Evolutionary conservation across 2,888 invertebrate genomes (phyloP), one percentile per base, ranked within the genome.

Genomic region (Alloscopus bannaensis): DNA sequence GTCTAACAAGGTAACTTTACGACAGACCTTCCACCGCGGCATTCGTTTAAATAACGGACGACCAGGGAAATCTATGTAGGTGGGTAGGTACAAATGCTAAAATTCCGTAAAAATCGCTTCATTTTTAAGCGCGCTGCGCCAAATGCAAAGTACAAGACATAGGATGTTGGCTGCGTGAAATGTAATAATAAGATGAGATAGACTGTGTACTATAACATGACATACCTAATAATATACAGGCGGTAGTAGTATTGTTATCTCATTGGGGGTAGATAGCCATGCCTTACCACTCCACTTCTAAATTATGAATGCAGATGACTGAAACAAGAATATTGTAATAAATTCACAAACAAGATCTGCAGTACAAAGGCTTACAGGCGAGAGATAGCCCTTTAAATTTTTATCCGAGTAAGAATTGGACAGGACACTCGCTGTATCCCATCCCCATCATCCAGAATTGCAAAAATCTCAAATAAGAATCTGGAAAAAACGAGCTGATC

Each of bases 51-150:
- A 70, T 36, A 75, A 75, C 66, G 65, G 75, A 75, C 75, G 59
- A 57, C 75, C 57, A 59, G 75, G 75, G 75, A 75, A 75, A 75
- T 75, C 66, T 65, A 73, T 45, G 60, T 13, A 26, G 57, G 45
- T 24, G n/a, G 4, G n/a, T 47, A 6, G 36, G 36, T 6, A 8
- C 36, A 8, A 36, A 13, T 36, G 36, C 13, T 6, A 8, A 8
- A 6, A 6, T 36, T 36, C 36, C 2, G 55, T 4, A 55, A 64
- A 72, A 72, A 72, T 64, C 52, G 18, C n/a, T n/a, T 52, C 55
- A 8, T n/a, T n/a, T 26, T 65, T 57, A 47, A 65, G 24, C 52
- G 47, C 59, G 42, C 47, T 36, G 40, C 16, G 22, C 45, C 20
- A 11, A 57, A 57, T n/a, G n/a, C n/a, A 59, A 59, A 11, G 22